Evolutionary conservation across 2,888 invertebrate genomes (phyloP), one percentile per base, ranked within the genome.

Genomic region (Pollenia griseotomentosa): DNA sequence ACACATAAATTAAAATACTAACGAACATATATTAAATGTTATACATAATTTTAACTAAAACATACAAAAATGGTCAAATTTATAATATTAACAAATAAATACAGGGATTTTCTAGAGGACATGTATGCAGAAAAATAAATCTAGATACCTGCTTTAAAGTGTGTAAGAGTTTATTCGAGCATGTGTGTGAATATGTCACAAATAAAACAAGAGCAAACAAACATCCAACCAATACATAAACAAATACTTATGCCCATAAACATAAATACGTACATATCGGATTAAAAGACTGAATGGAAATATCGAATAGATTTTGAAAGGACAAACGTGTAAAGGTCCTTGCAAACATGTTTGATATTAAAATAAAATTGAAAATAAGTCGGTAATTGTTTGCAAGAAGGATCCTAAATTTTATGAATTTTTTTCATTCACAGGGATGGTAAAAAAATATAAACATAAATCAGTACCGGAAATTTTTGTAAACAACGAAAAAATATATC

Each of bases 1-100:
- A 59, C 68, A 48, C 3, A 70, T 42, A 23, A 70, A 57, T 42
- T 44, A 53, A 53, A 40, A 73, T 33, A 10, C 63, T 33, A 33
- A 81, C 33, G 57, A 46, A 70, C 57, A 63, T 68, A 73, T 84
- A 65, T 51, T 19, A 61, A 75, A 83, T 61, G 75, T 79, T 83
- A 74, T 70, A 80, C 63, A 83, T 85, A 85, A 85, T 85, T 87
- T 88, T 81, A 70, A 86, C 80, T 83, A 80, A 83, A 83, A 70
- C 63, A 73, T 40, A 87, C 53, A 81, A 77, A 51, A 87, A 75
- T 59, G 53, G 33, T 16, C 44, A 74, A 85, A 74, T 85, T 74
- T 63, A 80, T 77, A 81, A 68, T 14, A 80, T 66, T 61, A 73
- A 75, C 63, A 82, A 57, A 79, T 68, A 80, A 48, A 79, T 74